Base-by-base conservation (phyloP, 2,888 invertebrate species). In the Antitype chi region DNA sequence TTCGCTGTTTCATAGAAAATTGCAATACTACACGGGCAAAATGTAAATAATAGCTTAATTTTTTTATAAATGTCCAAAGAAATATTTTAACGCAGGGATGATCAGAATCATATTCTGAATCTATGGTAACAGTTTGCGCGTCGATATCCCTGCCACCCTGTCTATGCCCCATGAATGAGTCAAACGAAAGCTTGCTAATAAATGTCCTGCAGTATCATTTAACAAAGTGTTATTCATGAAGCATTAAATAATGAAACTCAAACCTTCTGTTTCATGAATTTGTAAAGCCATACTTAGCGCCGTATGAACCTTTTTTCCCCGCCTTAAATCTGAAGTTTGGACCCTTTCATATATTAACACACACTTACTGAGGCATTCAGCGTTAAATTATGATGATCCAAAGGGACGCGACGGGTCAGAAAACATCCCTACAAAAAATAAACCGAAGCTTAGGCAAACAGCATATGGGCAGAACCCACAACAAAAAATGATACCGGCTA, bases 301-400 rank as follows among this genome's bases (percentile, higher is more conserved):
- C 6, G 9, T 23, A 47, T 52, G 23, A 25, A 53, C 25, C 57
- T 25, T 59, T 57, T 15, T 68, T 63, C 13, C 13, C 68, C 9
- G 25, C 28, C n/a, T 17, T n/a, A 38, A 78, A 73, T 53, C 25
- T 73, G 80, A n/a, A 47, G 13, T 75, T 59, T n/a, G 9, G 43
- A 25, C 55, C 70, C 55, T 70, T 76, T 67, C 43, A 62, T 43
- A 64, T 63, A 80, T 67, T 62, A 80, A 67, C 66, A 74, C 62
- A 52, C 49, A 28, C 73, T 79, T 53, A 67, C 53, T 63, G 20
- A 66, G 20, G 15, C n/a, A 4, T 47, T 8, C 28, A 63, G 20
- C 49, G 55, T 52, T 32, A 66, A 57, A 78, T 70, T 78, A 71
- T 71, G 60, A 57, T 80, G 69, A 76, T 83, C 52, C 68, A 47